Base-by-base conservation (phyloP, 2,888 invertebrate genomes). In the Strigamia maritima region DNA sequence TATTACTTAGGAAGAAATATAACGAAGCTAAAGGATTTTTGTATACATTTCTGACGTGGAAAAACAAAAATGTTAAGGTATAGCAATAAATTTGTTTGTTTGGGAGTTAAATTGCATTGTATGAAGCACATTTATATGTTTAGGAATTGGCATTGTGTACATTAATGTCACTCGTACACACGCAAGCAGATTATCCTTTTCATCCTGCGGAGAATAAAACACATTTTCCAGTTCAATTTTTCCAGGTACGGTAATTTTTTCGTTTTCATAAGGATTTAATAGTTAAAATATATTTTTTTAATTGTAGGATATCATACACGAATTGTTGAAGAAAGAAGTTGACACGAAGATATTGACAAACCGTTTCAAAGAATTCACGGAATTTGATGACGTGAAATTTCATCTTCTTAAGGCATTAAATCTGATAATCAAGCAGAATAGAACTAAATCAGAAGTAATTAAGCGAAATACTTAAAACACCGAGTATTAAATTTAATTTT, bases 311-410 rank as follows among this genome's bases (percentile, higher is more conserved):
- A 88, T 94, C 81, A 87, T 94, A 79, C 87, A 88, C 83, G 89
- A 89, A 74, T 84, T 94, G 16, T 85, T 94, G 65, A 90, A 91
- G 40, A 87, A 89, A 0, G 90, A 91, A 75, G 86, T 88, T 76
- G 89, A 90, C 31, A 92, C 91, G 85, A 85, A 88, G 0, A 86
- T 88, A 38, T 87, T 91, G 0, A 89, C 94, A 81, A 86, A 88
- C 14, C 90, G 91, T 82, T 93, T 93, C 84, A 91, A 92, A 84
- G 93, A 93, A 85, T 93, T 91, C 84, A 87, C 92, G 0, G 88
- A 90, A 80, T 92, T 91, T 84, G 89, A 91, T 82, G 95, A 95
- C 85, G 90, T 94, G 22, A 87, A 94, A 81, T 92, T 91, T 84
- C 90, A 91, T 84, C 90, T 91, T 0, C 91, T 94, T 87, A 90